Evolutionary conservation across 2,888 invertebrate species (phyloP), one percentile per base, ranked within the genome.

Genomic region (Anthophora plumipes): DNA sequence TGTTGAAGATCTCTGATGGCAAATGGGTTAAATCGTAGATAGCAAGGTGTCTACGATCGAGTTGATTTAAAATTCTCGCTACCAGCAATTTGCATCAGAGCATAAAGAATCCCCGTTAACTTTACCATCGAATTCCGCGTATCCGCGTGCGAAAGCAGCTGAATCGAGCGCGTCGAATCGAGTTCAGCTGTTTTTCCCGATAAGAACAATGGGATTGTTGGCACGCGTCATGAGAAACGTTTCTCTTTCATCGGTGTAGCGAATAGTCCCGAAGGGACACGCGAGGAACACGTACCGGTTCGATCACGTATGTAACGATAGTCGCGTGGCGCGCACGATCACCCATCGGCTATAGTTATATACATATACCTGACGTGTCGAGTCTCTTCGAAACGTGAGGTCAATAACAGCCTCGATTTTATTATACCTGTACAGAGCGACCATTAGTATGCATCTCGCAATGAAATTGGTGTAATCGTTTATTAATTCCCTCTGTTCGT

Each of bases 181-280:
- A 12, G 25, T 55, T 61, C 25, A 12, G 43, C 39, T 31, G 55
- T 46, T 39, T 50, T 54, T 68, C 37, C 46, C 54, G 80, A 74
- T 76, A 73, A 67, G 78, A 74, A 76, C 75, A 78, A 80, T 77
- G 43, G 69, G 71, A 85, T 77, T 60, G 66, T 59, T 74, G 85
- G 85, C 85, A 85, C 84, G 84, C 80, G 82, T 68, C 71, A 74
- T 76, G 78, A 77, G 78, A 76, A 84, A 74, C 80, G 69, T 86
- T 85, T 85, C 85, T 86, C 84, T 86, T 86, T 86, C 84, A 80
- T 82, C 64, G 82, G 60, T 71, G 71, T 64, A 66, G 59, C 39
- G 70, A 81, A 83, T 81, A 41, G 67, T 31, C 61, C 67, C 70
- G 25, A 73, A 80, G 81, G 81, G 70, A 83, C 77, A 79, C 64